Base-by-base conservation (phyloP, 1,140 invertebrate genomes). In the Lycorma delicatula region DNA sequence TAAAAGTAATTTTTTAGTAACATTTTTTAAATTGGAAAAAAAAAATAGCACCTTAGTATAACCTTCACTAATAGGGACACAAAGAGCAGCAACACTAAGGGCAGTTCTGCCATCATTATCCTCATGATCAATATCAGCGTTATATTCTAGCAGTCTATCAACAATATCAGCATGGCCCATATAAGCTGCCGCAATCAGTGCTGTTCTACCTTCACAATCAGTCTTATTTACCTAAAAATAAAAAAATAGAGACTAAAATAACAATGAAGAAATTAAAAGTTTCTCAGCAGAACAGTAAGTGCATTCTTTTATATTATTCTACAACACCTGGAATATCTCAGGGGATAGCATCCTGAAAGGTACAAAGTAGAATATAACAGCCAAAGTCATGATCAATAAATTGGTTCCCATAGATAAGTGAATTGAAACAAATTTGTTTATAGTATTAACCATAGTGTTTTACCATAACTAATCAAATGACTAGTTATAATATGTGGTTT, bases 81-180 rank as follows among this genome's bases (percentile, higher is more conserved):
- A 97, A 13, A 97, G 74, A 0, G 92, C 89, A 1, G 92, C 93
- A 13, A 93, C 92, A 61, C 83, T 88, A n/a, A 93, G 75, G n/a
- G 87, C 92, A 44, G 90, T 97, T 66, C 93, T 79, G 54, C 91
- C 92, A 71, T 97, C 93, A 54, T 87, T 84, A 70, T 97, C 93
- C 0, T 87, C 81, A 66, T 91, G 86, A 72, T 93, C 86, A 18
- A 93, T 87, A 67, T 89, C 79, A 0, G 93, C 92, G 1, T 88
- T 89, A 58, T 85, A 86, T 63, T 91, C 84, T 6, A 97, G 73
- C 6, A 97, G 74, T 64, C 87, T 82, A 58, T 86, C 79, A 1
- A 96, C 93, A 57, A 96, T 94, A 62, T 95, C 91, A 41, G 91
- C 89, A 74, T 97, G 93, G 27, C 83, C 92, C 91, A 89, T 90